These are phyloP conservation scores for Boloria selene DNA, from an alignment of 2,888 invertebrate genomes.

Conservation along the genomic window DNA sequence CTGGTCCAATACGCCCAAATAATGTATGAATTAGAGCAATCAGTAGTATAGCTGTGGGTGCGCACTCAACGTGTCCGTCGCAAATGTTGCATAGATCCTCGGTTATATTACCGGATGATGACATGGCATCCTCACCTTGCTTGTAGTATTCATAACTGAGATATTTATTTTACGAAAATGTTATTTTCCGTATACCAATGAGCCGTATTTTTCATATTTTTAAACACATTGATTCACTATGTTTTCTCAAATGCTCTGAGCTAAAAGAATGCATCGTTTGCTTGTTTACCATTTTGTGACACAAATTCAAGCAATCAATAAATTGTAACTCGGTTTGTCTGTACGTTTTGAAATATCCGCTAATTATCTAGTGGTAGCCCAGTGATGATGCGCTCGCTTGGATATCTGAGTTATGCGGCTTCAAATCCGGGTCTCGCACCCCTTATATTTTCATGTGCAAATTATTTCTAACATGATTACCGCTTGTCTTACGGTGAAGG, in stretches of 20 bases:
- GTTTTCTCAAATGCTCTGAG: neutral
- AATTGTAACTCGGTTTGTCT: neutral
- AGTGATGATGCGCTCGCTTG: no score
- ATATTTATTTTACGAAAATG: neutral
- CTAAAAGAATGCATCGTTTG: neutral
- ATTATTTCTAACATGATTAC: no score
- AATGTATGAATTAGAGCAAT: conserved; percentile 71
- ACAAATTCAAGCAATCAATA: conserved; percentile 1
- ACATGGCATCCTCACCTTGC: conserved; percentile 65
- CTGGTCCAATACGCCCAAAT: conserved; percentile 67
- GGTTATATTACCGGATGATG: conserved; percentile 59
- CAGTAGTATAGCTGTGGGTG: conserved; percentile 73
- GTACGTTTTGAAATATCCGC: neutral
- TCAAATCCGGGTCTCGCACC: no score
- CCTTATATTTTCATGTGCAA: no score
- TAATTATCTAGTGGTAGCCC: no score
- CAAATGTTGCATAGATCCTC: conserved; percentile 73
- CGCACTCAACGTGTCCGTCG: conserved; percentile 74
- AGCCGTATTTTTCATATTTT: conserved; percentile 3
- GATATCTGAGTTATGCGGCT: no score
- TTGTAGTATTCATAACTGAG: conserved; percentile 21
- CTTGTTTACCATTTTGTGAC: conserved; percentile 2
- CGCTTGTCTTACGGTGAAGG: no score
- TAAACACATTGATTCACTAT: conserved; percentile 1
- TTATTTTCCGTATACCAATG: no score